Evolutionary conservation across 2,113 vertebrate genomes (phyloP), one percentile per base, ranked within the genome.

Genomic region (Triplophysa dalaica): DNA sequence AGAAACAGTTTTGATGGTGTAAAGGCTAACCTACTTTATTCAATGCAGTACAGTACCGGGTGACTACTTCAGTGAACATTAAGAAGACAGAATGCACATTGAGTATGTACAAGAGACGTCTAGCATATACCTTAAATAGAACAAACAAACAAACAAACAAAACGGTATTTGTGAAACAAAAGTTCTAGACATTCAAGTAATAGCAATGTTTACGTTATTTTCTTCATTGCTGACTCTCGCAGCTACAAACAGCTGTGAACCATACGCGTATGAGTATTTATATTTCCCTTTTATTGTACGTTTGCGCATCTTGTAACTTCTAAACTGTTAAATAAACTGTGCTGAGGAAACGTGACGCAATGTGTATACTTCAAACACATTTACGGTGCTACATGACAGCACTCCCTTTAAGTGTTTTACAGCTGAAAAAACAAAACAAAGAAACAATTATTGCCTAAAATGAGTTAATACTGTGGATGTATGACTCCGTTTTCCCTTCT

Each of bases 11-110:
- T 54, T 21, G 56, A 21, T 94, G 92, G 94, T 95, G 94, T 98
- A 95, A 96, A 98, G 95, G 94, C 96, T 98, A 98, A 95, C 95
- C 96, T 98, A 99, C 94, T 98, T 98, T 99, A 99, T 99, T 99
- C 96, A 98, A 98, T 98, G 96, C 96, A 98, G 98, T 97, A 99
- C 96, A 98, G 96, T 97, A 97, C 95, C 97, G 95, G 96, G 95
- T 96, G 97, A 97, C 96, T 98, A 96, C 96, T 96, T 95, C 94
- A 94, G 90, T 91, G 95, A 97, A 95, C 93, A 95, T 94, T 94
- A 92, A 86, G 68, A 74, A 95, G 94, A 96, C 95, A 87, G 95
- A 95, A 94, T 85, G 87, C 95, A 95, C 94, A 94, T 96, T 58
- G 54, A 61, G 70, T 78, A 75, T 92, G 89, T 96, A 98, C 90